These are phyloP conservation scores for Cheilosia grossa DNA, from an alignment of 2,888 invertebrate genomes.

Conservation along the genomic window DNA sequence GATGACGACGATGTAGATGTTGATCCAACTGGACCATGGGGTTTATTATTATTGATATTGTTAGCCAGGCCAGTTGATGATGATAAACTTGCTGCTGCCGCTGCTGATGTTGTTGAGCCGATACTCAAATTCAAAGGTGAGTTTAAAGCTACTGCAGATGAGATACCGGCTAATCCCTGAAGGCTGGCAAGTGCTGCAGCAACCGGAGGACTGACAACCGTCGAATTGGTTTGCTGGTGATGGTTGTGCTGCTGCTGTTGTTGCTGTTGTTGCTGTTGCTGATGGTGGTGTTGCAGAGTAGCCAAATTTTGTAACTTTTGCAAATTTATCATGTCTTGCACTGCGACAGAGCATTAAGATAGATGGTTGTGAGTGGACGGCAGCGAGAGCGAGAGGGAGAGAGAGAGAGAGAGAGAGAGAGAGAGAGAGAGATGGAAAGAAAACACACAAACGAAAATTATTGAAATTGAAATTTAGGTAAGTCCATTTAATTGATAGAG, in stretches of 20 bases:
- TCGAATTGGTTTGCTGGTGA: slow-evolving; percentile 84
- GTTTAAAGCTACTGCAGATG: slow-evolving; percentile 87
- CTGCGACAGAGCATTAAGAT: slow-evolving; percentile 76
- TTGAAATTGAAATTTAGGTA: slow-evolving; percentile 45
- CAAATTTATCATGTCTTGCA: slow-evolving; percentile 84
- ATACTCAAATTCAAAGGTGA: slow-evolving; percentile 93
- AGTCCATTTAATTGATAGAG: slow-evolving; percentile 45
- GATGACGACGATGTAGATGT: slow-evolving; percentile 77
- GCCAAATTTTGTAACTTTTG: slow-evolving; percentile 91
- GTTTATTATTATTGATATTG: slow-evolving; percentile 74
- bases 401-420: slow-evolving; percentile 2
- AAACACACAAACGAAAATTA: slow-evolving; percentile 12
- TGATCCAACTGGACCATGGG: slow-evolving; percentile 72
- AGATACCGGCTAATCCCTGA: slow-evolving; percentile 84
- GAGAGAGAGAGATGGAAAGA: slow-evolving; percentile 15
- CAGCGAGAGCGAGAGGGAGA: too few relatives aligned
- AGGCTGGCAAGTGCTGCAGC: slow-evolving; percentile 87
- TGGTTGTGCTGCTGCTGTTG: slow-evolving; percentile 74
- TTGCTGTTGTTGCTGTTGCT: slow-evolving; percentile 85
- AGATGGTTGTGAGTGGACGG: slow-evolving; percentile 21
- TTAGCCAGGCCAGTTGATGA: slow-evolving; percentile 75
- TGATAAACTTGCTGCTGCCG: slow-evolving; percentile 80
- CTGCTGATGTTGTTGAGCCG: slow-evolving; percentile 82
- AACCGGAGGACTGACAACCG: slow-evolving; percentile 82
- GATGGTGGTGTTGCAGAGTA: slow-evolving; percentile 86